Evolutionary conservation across 2,113 vertebrate species (phyloP).

Genomic region (Catharus minimus): DNA sequence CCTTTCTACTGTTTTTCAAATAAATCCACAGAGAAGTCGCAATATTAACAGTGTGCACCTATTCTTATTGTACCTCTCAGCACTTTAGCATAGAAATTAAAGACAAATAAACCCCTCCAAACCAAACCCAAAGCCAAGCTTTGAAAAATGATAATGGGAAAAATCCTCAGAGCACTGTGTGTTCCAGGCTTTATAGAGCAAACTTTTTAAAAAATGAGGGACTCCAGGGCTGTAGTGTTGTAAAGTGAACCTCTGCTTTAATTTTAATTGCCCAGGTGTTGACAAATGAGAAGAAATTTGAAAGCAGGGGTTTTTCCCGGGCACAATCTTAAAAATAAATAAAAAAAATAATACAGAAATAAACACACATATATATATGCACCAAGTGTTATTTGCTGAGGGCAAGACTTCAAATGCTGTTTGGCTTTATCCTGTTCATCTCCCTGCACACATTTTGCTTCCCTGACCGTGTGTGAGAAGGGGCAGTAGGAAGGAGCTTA

Average conservation of each 20-base stretch:
- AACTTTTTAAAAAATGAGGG: constrained; percentile 32
- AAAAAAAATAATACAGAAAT: not conserved
- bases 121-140: constrained; percentile 20
- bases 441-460: not conserved
- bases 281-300: not conserved
- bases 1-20: constrained; percentile 43
- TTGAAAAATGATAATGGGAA: constrained; percentile 41
- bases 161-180: not conserved
- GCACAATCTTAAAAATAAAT: not conserved
- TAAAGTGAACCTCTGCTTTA: not conserved
- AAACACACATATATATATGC: not conserved
- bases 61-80: constrained; percentile 22
- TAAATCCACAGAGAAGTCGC: constrained; percentile 16
- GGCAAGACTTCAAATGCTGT: not conserved
- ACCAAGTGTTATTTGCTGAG: not conserved
- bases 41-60: constrained; percentile 21
- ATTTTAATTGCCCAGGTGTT: not conserved
- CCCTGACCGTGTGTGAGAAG: not conserved
- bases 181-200: not conserved
- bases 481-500: not conserved
- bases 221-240: not conserved
- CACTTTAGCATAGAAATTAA: constrained; percentile 6
- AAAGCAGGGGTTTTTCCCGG: not conserved
- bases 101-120: constrained; percentile 10
- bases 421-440: not conserved